phyloP scores from a whole-genome alignment of 2,113 vertebrate genomes.

The Mastomys coucha region DNA sequence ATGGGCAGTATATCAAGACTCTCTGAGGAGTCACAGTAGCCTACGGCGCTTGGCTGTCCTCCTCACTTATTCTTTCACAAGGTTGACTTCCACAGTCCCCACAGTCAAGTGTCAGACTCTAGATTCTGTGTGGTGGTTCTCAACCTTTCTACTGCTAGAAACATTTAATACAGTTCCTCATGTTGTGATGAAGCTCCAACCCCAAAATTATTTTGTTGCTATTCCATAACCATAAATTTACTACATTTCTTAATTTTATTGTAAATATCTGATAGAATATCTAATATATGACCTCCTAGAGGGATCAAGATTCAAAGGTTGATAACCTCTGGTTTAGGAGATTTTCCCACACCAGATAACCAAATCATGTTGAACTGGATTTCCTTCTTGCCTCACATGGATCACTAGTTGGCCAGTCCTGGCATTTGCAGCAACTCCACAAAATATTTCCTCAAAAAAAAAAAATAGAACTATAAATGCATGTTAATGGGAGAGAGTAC shows the following conservation, averaged over 20 bases:
- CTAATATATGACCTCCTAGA: background rate
- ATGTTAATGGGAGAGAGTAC: background rate
- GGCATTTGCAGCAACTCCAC: background rate
- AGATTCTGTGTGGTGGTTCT: background rate
- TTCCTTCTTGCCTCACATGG: background rate
- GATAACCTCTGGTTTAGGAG: background rate
- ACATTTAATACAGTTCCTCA: background rate
- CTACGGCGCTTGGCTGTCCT: too few species aligned
- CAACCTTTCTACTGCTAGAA: background rate
- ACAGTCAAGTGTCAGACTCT: background rate
- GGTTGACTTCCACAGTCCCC: too few species aligned
- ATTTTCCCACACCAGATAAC: background rate
- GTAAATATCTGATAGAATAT: background rate
- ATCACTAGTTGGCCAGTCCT: accelerated
- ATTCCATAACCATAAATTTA: background rate
- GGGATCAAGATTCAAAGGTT: background rate
- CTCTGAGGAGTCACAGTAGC: too few species aligned
- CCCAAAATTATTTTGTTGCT: background rate
- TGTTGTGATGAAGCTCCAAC: background rate
- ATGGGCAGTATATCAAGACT: too few species aligned
- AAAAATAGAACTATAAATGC: background rate
- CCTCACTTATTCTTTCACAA: too few species aligned
- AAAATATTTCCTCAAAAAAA: background rate
- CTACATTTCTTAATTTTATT: background rate
- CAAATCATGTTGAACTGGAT: background rate